A percentile compares a stretch with the other conserved stretches of the same genome.
Conservation (phyloP, 2,888 invertebrate genomes). For the Hyles lineata region DNA sequence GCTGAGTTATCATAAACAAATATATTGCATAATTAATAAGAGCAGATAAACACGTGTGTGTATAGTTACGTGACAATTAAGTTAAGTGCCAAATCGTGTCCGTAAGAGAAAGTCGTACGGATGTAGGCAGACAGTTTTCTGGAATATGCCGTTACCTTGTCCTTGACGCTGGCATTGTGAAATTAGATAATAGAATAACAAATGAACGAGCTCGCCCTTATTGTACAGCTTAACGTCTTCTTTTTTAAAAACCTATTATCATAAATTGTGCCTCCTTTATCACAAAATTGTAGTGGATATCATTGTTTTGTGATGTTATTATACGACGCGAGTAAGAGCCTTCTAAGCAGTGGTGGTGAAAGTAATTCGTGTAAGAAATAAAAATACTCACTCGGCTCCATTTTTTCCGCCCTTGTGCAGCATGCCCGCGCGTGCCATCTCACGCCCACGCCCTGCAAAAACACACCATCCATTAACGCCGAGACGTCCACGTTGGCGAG, state of each 20-base stretch:
- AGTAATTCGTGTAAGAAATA: not conserved
- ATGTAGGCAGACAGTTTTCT: conserved; percentile 53
- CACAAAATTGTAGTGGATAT: not conserved
- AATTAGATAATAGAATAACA: conserved; percentile 41
- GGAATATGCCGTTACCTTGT: conserved; percentile 49
- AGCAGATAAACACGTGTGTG: conserved; percentile 29
- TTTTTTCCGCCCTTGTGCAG: conserved; percentile 90
- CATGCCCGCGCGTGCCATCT: conserved; percentile 92
- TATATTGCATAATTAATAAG: conserved; percentile 35
- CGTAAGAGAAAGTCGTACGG: conserved; percentile 53
- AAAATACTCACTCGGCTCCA: conserved; percentile 88
- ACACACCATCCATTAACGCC: conserved; percentile 73
- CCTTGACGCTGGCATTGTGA: conserved; percentile 46
- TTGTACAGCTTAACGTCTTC: not conserved
- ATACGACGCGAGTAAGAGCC: too few relatives aligned
- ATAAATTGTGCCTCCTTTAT: not conserved
- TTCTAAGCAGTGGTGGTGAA: conserved; percentile 23
- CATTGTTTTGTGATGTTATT: too few relatives aligned
- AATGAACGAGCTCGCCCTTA: not conserved
- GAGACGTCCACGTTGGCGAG: conserved; percentile 55
- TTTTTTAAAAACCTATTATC: not conserved
- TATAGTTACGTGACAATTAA: conserved; percentile 58
- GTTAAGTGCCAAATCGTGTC: conserved; percentile 72
- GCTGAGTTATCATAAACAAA: not conserved
- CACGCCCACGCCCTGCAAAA: conserved; percentile 85